Conservation (phyloP, 2,113 vertebrate species). For the Ictalurus furcatus region DNA sequence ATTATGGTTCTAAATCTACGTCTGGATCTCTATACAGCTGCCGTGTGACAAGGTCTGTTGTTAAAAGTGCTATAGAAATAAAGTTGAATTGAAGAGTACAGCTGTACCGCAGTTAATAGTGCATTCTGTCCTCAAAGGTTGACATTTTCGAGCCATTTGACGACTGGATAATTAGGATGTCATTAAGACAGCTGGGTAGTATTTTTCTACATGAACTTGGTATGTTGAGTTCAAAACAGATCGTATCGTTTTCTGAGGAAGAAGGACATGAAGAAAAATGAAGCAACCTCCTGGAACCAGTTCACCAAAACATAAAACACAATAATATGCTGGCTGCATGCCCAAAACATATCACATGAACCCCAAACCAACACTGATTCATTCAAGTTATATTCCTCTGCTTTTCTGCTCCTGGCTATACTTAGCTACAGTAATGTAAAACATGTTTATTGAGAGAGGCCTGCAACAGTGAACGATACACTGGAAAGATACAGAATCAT, state of each 20-base stretch:
- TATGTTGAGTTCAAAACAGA: constrained; percentile 4
- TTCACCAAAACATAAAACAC: constrained; percentile 44
- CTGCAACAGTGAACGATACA: constrained; percentile 37
- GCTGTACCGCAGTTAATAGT: background rate
- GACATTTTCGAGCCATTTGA: constrained; percentile 16
- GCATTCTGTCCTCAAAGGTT: constrained; percentile 15
- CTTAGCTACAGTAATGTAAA: constrained; percentile 32
- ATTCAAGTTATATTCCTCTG: constrained; percentile 38
- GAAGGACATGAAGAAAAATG: background rate
- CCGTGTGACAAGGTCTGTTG: too few relatives aligned
- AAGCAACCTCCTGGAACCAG: constrained; percentile 30
- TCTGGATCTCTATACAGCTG: background rate
- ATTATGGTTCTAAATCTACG: background rate
- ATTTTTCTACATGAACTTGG: background rate
- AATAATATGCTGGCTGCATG: constrained; percentile 39
- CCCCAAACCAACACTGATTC: constrained; percentile 47
- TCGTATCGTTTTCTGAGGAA: constrained; percentile 24
- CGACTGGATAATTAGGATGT: background rate
- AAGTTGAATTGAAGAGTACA: background rate
- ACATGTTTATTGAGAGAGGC: constrained; percentile 25
- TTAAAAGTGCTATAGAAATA: background rate
- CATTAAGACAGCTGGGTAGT: constrained; percentile 12
- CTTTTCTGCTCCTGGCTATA: constrained; percentile 31
- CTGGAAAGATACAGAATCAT: constrained; percentile 16
- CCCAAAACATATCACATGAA: constrained; percentile 42